Base-by-base conservation (phyloP, 2,797 vertebrate species). In the Peromyscus melanophrys region DNA sequence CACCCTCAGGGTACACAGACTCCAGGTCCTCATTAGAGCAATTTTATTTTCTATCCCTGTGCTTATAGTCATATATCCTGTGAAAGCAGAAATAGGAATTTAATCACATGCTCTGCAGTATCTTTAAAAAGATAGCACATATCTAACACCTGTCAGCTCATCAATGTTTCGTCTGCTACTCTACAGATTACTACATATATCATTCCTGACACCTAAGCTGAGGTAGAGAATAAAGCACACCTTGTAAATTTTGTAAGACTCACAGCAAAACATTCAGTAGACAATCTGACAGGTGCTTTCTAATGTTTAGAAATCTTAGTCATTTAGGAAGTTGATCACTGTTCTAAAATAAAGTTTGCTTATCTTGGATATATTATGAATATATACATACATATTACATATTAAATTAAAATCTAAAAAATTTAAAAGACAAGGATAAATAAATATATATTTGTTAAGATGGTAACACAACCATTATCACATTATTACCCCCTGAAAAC, bases 131-230 rank as follows among this genome's bases (percentile, higher is more conserved):
- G 82, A 31, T 69, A 94, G 29, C 87, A 71, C 94, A 80, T 96
- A 97, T 92, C 61, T 96, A 76, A 12, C n/a, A 97, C 94, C 84
- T 96, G 67, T 31, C 87, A 98, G 95, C n/a, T 96, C 55, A 95
- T 98, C 95, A 94, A 6, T 57, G 49, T 95, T 96, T 97, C 37
- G 14, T 97, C 65, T 96, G 65, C 63, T 93, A 91, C n/a, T 96
- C 91, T 94, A n/a, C 37, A 97, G 97, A 97, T 96, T 96, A 86
- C 89, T 96, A 82, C 75, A 71, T 63, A 67, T 31, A 98, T 98
- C 98, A 86, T 96, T 96, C 61, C 75, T 93, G 81, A 92, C 57
- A 91, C 59, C 37, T n/a, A 86, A 94, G 96, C n/a, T 86, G 25
- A 40, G 84, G 81, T 7, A 61, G n/a, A 96, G 61, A 97, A 95